phyloP scores from a whole-genome alignment of 2,113 vertebrate genomes.

The Vireo altiloquus region DNA sequence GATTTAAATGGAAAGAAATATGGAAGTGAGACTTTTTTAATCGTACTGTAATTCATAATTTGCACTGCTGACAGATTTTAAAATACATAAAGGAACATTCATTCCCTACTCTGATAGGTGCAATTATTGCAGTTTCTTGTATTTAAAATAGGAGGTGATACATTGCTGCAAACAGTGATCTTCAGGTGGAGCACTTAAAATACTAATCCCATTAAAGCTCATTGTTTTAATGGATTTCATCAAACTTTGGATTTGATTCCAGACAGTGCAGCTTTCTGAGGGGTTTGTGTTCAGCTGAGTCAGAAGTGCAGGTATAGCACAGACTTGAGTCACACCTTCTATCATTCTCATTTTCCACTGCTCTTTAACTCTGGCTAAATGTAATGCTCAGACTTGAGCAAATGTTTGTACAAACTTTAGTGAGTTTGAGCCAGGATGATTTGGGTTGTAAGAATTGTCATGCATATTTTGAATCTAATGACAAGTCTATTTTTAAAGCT shows the following conservation, averaged over 20 bases:
- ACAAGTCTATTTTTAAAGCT: background rate
- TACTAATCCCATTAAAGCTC: background rate
- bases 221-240: background rate
- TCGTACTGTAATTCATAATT: background rate
- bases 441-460: background rate
- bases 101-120: background rate
- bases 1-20: background rate
- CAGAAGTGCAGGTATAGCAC: slow-evolving; percentile 4
- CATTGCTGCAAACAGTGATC: background rate
- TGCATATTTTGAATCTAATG: background rate
- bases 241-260: background rate
- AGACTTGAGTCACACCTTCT: background rate
- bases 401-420: background rate
- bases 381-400: background rate
- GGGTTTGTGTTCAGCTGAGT: background rate
- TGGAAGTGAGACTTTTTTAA: background rate
- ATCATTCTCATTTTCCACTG: background rate
- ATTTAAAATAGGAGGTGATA: background rate
- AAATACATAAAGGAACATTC: background rate
- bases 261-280: background rate
- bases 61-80: slow-evolving; percentile 9
- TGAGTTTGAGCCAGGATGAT: background rate
- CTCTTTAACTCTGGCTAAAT: background rate
- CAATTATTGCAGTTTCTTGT: background rate
- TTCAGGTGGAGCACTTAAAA: slow-evolving; percentile 12